Evolutionary conservation across 2,113 vertebrate genomes (phyloP).

Genomic region (Cyanoderma ruficeps): DNA sequence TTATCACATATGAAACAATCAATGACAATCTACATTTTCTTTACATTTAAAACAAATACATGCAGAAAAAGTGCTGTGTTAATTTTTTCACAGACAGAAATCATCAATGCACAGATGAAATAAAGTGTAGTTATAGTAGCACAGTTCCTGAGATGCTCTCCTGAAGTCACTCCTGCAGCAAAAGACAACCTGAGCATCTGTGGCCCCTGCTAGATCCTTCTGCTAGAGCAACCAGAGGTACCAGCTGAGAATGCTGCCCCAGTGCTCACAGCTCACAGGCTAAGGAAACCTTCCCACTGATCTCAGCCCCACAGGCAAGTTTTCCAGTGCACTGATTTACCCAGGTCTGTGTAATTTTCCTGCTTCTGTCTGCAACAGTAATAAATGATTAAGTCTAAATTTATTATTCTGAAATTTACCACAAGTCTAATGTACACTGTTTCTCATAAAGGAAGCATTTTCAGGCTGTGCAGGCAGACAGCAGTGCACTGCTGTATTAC

Average conservation of each 20-base stretch:
- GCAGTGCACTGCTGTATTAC: not conserved
- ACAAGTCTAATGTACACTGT: accelerated
- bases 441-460: not conserved
- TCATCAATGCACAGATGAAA: not conserved
- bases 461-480: not conserved
- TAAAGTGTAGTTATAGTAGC: not conserved
- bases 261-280: not conserved
- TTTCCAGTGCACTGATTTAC: not conserved
- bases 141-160: not conserved
- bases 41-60: not conserved
- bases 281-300: not conserved
- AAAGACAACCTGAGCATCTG: not conserved
- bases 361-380: not conserved
- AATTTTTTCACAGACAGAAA: not conserved
- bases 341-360: not conserved
- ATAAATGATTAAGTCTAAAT: not conserved
- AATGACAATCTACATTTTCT: not conserved
- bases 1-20: not conserved
- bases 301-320: not conserved
- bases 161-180: not conserved
- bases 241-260: not conserved
- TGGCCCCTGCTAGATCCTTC: not conserved
- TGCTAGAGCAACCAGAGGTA: not conserved
- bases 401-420: not conserved
- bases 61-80: not conserved